A percentile compares a stretch with the other conserved stretches of the same genome.
phyloP scores from a whole-genome alignment of 2,797 vertebrate species.

The Cyprinodon diabolis region DNA sequence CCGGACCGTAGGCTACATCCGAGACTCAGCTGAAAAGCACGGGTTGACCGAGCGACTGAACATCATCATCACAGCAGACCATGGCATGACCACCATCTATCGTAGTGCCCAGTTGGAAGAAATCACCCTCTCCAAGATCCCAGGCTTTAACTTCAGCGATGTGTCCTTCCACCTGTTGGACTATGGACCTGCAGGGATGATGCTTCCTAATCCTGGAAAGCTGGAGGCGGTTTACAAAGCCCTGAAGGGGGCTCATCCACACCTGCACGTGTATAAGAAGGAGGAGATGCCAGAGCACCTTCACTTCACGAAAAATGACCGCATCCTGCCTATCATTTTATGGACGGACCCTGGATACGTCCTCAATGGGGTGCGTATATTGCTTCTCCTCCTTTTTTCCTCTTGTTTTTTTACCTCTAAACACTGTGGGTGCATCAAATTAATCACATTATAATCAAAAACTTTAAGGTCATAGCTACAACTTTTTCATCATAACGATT shows the following conservation, averaged over 20 bases:
- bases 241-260: slow-evolving; percentile 85
- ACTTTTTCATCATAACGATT: too few species aligned
- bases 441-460: neutral
- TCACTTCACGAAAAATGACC: slow-evolving; percentile 80
- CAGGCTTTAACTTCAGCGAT: slow-evolving; percentile 85
- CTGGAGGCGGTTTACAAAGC: slow-evolving; percentile 84
- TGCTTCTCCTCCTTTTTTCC: neutral
- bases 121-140: slow-evolving; percentile 76
- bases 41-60: slow-evolving; percentile 79
- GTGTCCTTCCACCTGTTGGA: slow-evolving; percentile 89
- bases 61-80: slow-evolving; percentile 90
- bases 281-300: slow-evolving; percentile 83
- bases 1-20: slow-evolving; percentile 86
- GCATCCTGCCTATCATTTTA: slow-evolving; percentile 87
- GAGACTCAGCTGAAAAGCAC: slow-evolving; percentile 52
- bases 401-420: neutral
- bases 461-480: neutral
- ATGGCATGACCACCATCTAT: slow-evolving; percentile 86
- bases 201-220: slow-evolving; percentile 87
- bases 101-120: slow-evolving; percentile 67
- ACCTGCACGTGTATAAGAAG: slow-evolving; percentile 89
- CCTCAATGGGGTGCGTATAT: slow-evolving; percentile 87
- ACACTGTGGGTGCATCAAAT: neutral
- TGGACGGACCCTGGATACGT: slow-evolving; percentile 87
- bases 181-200: slow-evolving; percentile 86